Evolutionary conservation across 1,140 invertebrate species (phyloP).

Genomic region (Tetramorium simillimum): DNA sequence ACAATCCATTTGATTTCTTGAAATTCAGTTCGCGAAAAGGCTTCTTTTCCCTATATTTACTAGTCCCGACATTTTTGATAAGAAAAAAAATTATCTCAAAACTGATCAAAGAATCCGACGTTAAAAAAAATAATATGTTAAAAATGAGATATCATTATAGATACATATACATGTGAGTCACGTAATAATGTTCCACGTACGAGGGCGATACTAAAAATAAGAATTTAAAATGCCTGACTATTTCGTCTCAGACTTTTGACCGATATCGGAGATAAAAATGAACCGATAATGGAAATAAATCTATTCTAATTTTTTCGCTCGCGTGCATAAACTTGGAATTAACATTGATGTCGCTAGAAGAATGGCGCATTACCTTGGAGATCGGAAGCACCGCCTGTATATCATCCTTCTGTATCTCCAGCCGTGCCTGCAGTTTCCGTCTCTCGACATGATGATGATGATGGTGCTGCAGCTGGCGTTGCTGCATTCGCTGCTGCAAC

Average conservation of each 20-base stretch:
- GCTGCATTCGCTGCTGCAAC: conserved; percentile 84
- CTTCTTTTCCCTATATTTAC: no score
- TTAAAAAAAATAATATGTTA: neutral
- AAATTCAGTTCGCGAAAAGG: neutral
- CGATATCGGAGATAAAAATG: neutral
- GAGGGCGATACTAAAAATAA: neutral
- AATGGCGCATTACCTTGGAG: conserved; percentile 91
- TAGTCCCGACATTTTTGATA: neutral
- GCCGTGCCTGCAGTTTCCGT: conserved; percentile 91
- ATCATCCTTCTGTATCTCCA: conserved; percentile 97
- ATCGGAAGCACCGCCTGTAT: conserved; percentile 97
- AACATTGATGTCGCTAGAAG: neutral
- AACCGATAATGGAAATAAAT: neutral
- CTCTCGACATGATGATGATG: conserved; percentile 86
- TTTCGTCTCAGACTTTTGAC: neutral
- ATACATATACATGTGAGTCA: neutral
- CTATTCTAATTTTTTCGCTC: neutral
- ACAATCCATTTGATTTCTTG: neutral
- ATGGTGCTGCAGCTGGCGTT: conserved; percentile 85
- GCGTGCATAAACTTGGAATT: neutral
- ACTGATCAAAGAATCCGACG: neutral
- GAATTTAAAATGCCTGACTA: neutral
- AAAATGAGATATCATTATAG: neutral
- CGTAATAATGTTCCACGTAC: neutral
- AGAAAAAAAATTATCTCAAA: neutral